Base-by-base conservation (phyloP, 2,888 invertebrate species). In the Brassicogethes aeneus region DNA sequence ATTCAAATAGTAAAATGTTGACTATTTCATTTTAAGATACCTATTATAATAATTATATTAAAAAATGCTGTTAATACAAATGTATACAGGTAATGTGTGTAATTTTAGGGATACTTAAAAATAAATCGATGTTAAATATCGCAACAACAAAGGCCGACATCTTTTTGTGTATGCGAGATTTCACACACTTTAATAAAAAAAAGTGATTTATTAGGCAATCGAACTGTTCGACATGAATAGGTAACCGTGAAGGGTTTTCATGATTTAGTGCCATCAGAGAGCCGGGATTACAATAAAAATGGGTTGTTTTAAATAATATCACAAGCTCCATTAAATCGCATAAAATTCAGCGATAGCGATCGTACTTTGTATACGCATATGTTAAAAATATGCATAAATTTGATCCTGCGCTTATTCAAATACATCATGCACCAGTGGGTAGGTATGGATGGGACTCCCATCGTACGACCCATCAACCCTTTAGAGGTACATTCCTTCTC, bases 281-380 rank as follows among this genome's bases (percentile, higher is more conserved):
- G 38, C 46, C 47, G 46, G 56, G 53, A 47, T 44, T 43, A 53
- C 51, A 52, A 54, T 50, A 53, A 45, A 54, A 54, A 56, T 55
- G 51, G 53, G 47, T 53, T 61, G 57, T 59, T 60, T 59, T 56
- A 60, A 61, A 59, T 59, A 59, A 56, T 56, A 66, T 66, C 65
- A 66, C 59, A 65, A 60, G 65, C 62, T 60, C 65, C 66, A 66
- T 66, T 66, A 65, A 66, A 62, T 65, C 62, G 55, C 56, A 57
- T 61, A 57, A 62, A 64, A 64, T n/a, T 64, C 54, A 45, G 34
- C 40, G 48, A 50, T 52, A 46, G 16, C 39, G 23, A 23, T 23
- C 23, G 23, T 23, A 23, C 23, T 5, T 10, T 7, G 23, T 23
- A 10, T 10, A 23, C 23, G 5, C 54, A 56, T 54, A 56, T 60